phyloP scores from a whole-genome alignment of 2,113 vertebrate genomes.

The Raja brachyura region DNA sequence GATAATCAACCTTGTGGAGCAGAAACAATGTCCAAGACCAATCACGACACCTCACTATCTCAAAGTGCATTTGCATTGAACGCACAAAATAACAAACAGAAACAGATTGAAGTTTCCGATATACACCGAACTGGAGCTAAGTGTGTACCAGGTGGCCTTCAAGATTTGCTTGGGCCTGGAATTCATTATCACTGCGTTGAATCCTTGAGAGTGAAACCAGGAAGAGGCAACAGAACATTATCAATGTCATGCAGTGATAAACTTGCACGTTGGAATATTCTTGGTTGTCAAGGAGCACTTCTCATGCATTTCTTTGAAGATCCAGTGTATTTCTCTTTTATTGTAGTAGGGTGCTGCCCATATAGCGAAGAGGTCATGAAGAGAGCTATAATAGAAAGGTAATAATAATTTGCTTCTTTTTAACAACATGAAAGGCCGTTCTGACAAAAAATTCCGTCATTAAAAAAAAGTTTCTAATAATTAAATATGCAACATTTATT shows the following conservation, averaged over 20 bases:
- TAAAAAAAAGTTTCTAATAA: not conserved
- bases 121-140: conserved; percentile 85
- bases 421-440: not conserved
- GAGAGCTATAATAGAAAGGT: conserved; percentile 73
- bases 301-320: conserved; percentile 79
- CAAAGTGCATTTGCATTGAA: not conserved
- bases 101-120: conserved; percentile 49
- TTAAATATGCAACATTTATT: not conserved
- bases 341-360: conserved; percentile 78
- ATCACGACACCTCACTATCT: not conserved
- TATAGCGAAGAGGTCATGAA: conserved; percentile 69
- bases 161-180: conserved; percentile 63
- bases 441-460: not conserved
- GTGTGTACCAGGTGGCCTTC: conserved; percentile 65
- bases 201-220: conserved; percentile 78
- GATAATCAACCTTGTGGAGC: not conserved
- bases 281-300: conserved; percentile 88
- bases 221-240: conserved; percentile 75
- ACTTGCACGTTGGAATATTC: conserved; percentile 71
- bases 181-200: conserved; percentile 68
- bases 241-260: conserved; percentile 96
- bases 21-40: not conserved
- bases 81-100: not conserved
- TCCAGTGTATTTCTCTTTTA: conserved; percentile 69
- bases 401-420: conserved; percentile 33